phyloP scores from a whole-genome alignment of 2,797 vertebrate genomes.

The Eidolon dupreanum region DNA sequence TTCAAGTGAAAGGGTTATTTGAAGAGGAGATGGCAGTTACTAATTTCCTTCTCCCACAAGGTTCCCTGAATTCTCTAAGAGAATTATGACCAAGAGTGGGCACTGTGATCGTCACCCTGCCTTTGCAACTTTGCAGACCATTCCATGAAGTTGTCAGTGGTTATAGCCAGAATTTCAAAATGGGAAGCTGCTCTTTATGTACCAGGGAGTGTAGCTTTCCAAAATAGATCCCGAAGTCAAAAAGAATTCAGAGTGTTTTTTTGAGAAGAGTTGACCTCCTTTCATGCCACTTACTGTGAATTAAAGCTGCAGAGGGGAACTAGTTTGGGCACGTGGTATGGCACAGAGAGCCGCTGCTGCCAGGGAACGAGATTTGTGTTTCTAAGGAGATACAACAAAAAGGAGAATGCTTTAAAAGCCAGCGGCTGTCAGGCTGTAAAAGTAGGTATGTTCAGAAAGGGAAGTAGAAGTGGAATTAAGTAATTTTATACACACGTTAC shows the following conservation, averaged over 20 bases:
- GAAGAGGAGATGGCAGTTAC: neutral
- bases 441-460: slow-evolving; percentile 78
- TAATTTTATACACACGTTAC: slow-evolving; percentile 82
- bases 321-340: slow-evolving; percentile 89
- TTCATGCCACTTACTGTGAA: slow-evolving; percentile 90
- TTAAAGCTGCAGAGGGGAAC: slow-evolving; percentile 89
- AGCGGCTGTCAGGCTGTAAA: slow-evolving; percentile 83
- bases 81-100: neutral
- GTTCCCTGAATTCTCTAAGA: slow-evolving; percentile 59
- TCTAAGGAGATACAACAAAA: slow-evolving; percentile 90
- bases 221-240: slow-evolving; percentile 84
- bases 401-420: slow-evolving; percentile 85
- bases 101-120: slow-evolving; percentile 55
- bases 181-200: slow-evolving; percentile 77
- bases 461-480: slow-evolving; percentile 78
- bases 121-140: slow-evolving; percentile 56
- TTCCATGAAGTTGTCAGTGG: slow-evolving; percentile 79
- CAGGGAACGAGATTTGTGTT: slow-evolving; percentile 90
- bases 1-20: slow-evolving; percentile 37
- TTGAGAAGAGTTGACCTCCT: slow-evolving; percentile 87
- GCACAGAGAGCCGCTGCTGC: slow-evolving; percentile 85
- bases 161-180: slow-evolving; percentile 71
- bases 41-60: slow-evolving; percentile 30
- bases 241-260: slow-evolving; percentile 83
- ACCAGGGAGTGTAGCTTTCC: slow-evolving; percentile 78